These are phyloP conservation scores for Pelosia muscerda DNA, from an alignment of 2,888 invertebrate genomes.

Conservation along the genomic window DNA sequence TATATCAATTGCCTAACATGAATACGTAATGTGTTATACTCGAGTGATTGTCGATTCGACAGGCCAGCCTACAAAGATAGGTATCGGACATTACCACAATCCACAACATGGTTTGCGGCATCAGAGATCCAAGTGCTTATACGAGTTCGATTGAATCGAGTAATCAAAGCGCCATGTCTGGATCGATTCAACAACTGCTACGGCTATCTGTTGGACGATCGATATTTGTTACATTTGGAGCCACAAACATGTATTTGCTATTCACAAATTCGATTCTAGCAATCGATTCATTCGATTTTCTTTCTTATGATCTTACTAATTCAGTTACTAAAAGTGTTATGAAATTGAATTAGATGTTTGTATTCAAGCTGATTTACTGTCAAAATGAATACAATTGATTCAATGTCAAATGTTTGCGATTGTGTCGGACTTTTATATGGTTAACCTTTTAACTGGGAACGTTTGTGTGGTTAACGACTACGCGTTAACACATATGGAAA, in stretches of 20 bases:
- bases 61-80: slow-evolving; percentile 77
- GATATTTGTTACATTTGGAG: slow-evolving; percentile 81
- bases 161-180: slow-evolving; percentile 85
- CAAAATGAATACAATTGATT: slow-evolving; percentile 78
- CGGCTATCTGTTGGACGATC: slow-evolving; percentile 80
- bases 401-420: slow-evolving; percentile 79
- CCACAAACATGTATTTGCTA: slow-evolving; percentile 65
- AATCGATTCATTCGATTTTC: slow-evolving; percentile 44
- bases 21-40: slow-evolving; percentile 78
- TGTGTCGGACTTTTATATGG: slow-evolving; percentile 70
- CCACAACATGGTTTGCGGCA: slow-evolving; percentile 69
- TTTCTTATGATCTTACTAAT: slow-evolving; percentile 40
- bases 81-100: slow-evolving; percentile 79
- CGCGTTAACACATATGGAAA: slow-evolving; percentile 61
- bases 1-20: slow-evolving; percentile 81
- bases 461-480: slow-evolving; percentile 59
- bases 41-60: slow-evolving; percentile 75
- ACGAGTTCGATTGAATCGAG: slow-evolving; percentile 81
- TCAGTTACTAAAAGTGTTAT: slow-evolving; percentile 30
- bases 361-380: slow-evolving; percentile 81
- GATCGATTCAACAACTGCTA: slow-evolving; percentile 81
- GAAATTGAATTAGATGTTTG: slow-evolving; percentile 4
- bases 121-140: slow-evolving; percentile 65
- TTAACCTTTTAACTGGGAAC: slow-evolving; percentile 68
- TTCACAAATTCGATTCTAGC: slow-evolving; percentile 51